Percentiles rank a stretch among this genome's conserved stretches.
Evolutionary conservation across 2,113 vertebrate genomes (phyloP).

Genomic region (Cathartes aura): DNA sequence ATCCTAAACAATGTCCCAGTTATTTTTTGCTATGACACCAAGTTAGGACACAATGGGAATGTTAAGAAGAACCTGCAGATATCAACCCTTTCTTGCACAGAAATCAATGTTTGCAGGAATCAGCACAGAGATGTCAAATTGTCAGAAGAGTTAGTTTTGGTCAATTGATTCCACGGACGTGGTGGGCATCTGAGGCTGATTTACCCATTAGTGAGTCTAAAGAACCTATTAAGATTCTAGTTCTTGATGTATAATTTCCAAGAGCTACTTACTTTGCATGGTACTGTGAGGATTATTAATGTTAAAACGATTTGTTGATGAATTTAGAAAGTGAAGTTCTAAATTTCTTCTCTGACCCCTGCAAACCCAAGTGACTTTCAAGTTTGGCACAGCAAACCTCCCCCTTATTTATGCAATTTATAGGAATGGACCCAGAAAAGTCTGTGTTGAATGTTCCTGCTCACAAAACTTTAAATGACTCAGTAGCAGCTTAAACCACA

Average conservation of each 20-base stretch:
- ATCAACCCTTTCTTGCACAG: not conserved
- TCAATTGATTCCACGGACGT: not conserved
- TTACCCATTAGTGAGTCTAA: not conserved
- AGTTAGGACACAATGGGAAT: not conserved
- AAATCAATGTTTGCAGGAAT: not conserved
- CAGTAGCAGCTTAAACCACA: slow-evolving; percentile 30
- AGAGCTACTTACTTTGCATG: not conserved
- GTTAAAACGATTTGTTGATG: not conserved
- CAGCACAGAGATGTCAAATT: not conserved
- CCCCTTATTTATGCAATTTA: not conserved
- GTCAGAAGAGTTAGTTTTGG: not conserved
- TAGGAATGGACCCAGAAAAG: slow-evolving; percentile 30
- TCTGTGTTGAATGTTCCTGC: not conserved
- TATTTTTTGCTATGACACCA: not conserved
- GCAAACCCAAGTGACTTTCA: not conserved
- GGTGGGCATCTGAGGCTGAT: not conserved
- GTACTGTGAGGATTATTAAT: not conserved
- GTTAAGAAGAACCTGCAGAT: not conserved
- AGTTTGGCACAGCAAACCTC: not conserved
- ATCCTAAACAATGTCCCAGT: not conserved
- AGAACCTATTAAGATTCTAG: not conserved
- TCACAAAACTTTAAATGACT: slow-evolving; percentile 16
- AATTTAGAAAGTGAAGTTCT: not conserved
- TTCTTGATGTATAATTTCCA: not conserved
- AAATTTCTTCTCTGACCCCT: not conserved